Evolutionary conservation across 2,888 invertebrate genomes (phyloP).

Genomic region (Ypsolopha sequella): DNA sequence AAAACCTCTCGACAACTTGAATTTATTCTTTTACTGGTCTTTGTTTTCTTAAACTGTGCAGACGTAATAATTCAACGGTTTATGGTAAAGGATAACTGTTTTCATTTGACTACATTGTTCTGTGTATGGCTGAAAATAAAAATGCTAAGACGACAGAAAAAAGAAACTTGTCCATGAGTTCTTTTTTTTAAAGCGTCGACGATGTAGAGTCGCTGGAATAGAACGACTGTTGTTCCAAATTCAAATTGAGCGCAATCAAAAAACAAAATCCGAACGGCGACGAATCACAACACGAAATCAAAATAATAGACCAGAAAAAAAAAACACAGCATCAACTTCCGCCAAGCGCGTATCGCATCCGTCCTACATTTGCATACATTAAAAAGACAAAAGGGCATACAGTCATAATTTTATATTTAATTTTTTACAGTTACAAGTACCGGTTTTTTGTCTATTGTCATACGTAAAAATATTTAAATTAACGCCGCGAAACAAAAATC

Average conservation of each 20-base stretch:
- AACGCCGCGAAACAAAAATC: constrained; percentile 45
- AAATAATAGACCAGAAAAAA: constrained; percentile 20
- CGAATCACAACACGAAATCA: constrained; percentile 6
- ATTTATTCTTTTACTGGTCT: neutral
- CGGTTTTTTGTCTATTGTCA: constrained; percentile 65
- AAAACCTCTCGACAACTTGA: neutral
- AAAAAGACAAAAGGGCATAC: constrained; percentile 48
- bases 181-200: neutral
- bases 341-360: constrained; percentile 32
- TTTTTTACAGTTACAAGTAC: constrained; percentile 68
- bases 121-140: neutral
- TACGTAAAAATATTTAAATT: constrained; percentile 65
- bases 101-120: neutral
- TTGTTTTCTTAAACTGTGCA: neutral
- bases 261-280: neutral
- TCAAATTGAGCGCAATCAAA: neutral
- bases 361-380: constrained; percentile 57
- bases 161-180: neutral
- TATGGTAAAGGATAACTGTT: neutral
- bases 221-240: neutral
- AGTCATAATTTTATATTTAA: constrained; percentile 66
- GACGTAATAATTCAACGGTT: neutral
- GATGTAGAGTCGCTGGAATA: neutral
- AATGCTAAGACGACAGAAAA: neutral
- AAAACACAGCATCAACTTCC: constrained; percentile 20